Base-by-base conservation (phyloP, 2,797 vertebrate species). In the Typhlichthys subterraneus region DNA sequence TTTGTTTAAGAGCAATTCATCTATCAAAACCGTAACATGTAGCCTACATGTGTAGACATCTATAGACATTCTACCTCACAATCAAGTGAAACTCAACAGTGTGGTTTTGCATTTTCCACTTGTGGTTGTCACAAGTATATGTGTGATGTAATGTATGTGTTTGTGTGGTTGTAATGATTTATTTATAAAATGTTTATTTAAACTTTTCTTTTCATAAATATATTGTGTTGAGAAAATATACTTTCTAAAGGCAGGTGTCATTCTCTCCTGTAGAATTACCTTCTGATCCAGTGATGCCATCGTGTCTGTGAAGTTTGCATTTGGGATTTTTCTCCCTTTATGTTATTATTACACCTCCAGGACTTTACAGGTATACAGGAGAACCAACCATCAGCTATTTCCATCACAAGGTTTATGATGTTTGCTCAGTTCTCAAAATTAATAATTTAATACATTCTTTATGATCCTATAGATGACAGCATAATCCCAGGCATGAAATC, bases 351-450 rank as follows among this genome's bases (percentile, higher is more conserved):
- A 29, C 23, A 29, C 4, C 23, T 29, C 23, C 23, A 4, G 23
- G 23, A 29, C 23, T 29, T 29, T 29, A 29, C 23, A 14, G 58
- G 1, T 1, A 64, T 73, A 62, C 52, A 65, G 67, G 69, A 64
- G 66, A 65, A 65, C 54, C 70, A 33, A 64, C 61, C 53, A 63
- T 64, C 72, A 67, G 63, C 51, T 29, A 29, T 61, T 70, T 48
- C 64, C 67, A 72, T 63, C 63, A 13, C 61, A 15, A 45, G 47
- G 23, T 79, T 72, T 61, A 61, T 29, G 10, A 13, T 13, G 42
- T 8, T 49, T 69, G 59, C 19, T 14, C 50, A 31, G 10, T 33
- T 69, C 55, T 59, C 23, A 12, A 45, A 57, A 61, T 64, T 46
- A 71, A 15, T 29, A 46, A 47, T 33, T 58, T 1, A 67, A 55